These are phyloP conservation scores for Antheraea mylitta DNA, from an alignment of 1,140 invertebrate species.

Conservation along the genomic window DNA sequence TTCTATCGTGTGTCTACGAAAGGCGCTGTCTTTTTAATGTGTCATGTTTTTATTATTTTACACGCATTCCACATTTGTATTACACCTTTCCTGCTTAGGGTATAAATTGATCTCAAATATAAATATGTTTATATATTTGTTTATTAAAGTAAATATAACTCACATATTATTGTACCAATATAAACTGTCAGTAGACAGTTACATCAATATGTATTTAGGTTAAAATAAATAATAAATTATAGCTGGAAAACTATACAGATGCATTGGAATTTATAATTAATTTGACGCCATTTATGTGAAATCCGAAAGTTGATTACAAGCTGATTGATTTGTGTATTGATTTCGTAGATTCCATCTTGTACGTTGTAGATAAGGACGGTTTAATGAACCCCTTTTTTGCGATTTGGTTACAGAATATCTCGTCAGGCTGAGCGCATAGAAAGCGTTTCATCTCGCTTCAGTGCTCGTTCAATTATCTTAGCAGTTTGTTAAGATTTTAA, in stretches of 20 bases:
- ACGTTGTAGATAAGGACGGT: slow-evolving; percentile 2
- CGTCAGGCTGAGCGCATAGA: slow-evolving; percentile 34
- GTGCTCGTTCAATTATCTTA: slow-evolving; percentile 34
- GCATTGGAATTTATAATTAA: not conserved
- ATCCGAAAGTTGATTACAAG: not conserved
- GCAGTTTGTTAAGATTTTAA: not conserved
- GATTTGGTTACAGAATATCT: slow-evolving; percentile 17
- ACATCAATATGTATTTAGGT: not conserved
- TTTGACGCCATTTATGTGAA: not conserved
- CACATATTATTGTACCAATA: not conserved
- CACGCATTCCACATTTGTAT: no score
- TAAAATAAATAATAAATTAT: not conserved
- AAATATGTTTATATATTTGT: not conserved
- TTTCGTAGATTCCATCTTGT: not conserved
- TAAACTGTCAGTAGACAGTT: not conserved
- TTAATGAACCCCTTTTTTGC: slow-evolving; percentile 17
- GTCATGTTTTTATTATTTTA: no score
- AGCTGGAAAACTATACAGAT: not conserved
- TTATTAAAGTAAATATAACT: not conserved
- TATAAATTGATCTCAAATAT: no score
- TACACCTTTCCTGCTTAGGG: no score
- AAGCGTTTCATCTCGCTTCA: slow-evolving; percentile 47
- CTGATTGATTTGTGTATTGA: not conserved
- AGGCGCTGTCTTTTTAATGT: no score
- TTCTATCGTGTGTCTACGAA: no score